Percentiles rank a stretch among this genome's conserved stretches.
Conservation (phyloP, 2,113 vertebrate species). For the Muntiacus reevesi region DNA sequence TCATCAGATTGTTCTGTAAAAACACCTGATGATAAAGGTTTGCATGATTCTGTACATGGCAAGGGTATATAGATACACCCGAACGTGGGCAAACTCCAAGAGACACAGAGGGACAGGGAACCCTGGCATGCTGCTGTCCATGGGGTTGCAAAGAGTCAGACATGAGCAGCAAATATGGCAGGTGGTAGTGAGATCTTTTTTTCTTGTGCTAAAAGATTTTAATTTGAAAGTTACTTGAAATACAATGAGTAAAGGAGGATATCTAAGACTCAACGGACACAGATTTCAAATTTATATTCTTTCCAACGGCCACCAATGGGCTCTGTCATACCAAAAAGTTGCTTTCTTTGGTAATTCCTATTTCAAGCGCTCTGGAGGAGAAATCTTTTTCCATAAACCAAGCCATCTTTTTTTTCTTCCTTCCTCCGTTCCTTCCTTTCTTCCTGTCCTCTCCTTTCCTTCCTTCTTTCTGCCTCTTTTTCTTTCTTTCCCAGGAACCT, state of each 20-base stretch:
- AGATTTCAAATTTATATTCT: neutral
- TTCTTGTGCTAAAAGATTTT: slow-evolving; percentile 77
- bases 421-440: neutral
- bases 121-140: neutral
- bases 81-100: neutral
- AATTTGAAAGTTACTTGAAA: slow-evolving; percentile 73
- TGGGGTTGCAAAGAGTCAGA: neutral
- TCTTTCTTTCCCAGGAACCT: slow-evolving; percentile 86
- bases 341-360: slow-evolving; percentile 27
- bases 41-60: neutral
- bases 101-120: neutral
- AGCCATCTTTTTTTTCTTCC: slow-evolving; percentile 79
- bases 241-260: neutral
- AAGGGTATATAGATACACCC: neutral
- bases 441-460: neutral
- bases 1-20: neutral
- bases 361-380: slow-evolving; percentile 63
- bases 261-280: neutral
- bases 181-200: neutral
- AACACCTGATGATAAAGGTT: neutral
- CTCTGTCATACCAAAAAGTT: slow-evolving; percentile 1
- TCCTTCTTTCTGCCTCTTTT: neutral
- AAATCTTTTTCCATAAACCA: slow-evolving; percentile 89
- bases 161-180: neutral
- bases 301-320: neutral